Evolutionary conservation across 2,888 invertebrate species (phyloP).

Genomic region (Synanthedon tipuliformis): DNA sequence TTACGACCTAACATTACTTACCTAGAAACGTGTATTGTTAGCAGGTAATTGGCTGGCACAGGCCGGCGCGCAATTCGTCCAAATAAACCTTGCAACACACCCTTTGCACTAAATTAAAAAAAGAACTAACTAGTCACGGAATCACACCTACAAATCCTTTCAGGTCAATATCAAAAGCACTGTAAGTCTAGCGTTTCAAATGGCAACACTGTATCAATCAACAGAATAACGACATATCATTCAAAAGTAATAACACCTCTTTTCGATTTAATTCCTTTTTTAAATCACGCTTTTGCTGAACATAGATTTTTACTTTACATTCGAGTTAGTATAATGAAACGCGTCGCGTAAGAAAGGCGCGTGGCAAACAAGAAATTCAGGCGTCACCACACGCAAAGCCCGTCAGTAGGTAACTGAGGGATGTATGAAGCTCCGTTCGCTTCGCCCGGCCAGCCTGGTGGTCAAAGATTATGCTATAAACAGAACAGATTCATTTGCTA

Average conservation of each 20-base stretch:
- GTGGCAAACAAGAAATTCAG: conserved; percentile 1
- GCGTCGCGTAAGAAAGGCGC: conserved; percentile 26
- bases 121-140: conserved; percentile 11
- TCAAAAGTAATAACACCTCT: too few species aligned
- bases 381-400: conserved; percentile 17
- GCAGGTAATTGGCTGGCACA: not conserved
- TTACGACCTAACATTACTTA: too few species aligned
- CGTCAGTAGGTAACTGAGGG: conserved; percentile 55
- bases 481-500: conserved; percentile 7
- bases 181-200: not conserved
- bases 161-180: conserved; percentile 14
- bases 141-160: conserved; percentile 9
- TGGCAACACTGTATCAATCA: too few species aligned
- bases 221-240: too few species aligned
- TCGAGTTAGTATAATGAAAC: too few species aligned
- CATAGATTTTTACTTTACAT: too few species aligned
- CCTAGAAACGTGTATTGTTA: too few species aligned
- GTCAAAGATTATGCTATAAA: conserved; percentile 35
- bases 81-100: not conserved
- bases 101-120: conserved; percentile 4
- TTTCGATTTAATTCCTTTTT: too few species aligned
- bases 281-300: too few species aligned
- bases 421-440: conserved; percentile 45
- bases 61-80: not conserved
- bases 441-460: conserved; percentile 53